Conservation (phyloP, 2,888 invertebrate genomes). For the Spialia ferax region DNA sequence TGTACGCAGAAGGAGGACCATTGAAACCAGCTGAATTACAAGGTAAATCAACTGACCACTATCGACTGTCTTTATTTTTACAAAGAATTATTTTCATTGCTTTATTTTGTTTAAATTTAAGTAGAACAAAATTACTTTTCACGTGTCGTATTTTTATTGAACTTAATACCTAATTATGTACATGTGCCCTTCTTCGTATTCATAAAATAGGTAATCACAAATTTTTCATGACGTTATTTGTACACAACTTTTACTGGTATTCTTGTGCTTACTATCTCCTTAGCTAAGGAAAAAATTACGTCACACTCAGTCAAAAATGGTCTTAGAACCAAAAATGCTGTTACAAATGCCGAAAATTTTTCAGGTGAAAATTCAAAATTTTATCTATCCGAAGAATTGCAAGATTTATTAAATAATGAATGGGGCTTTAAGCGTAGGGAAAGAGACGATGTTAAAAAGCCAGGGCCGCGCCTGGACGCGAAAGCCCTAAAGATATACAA, state of each 20-base stretch:
- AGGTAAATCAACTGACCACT: conserved; percentile 54
- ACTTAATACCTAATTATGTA: conserved; percentile 9
- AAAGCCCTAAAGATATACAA: conserved; percentile 86
- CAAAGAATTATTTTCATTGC: conserved; percentile 61
- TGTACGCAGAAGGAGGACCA: conserved; percentile 80
- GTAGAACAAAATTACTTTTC: conserved; percentile 18
- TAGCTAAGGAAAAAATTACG: background rate
- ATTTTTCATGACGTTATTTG: background rate
- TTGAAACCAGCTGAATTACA: conserved; percentile 71
- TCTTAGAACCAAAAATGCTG: conserved; percentile 62
- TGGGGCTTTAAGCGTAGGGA: conserved; percentile 95
- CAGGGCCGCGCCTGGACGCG: conserved; percentile 93
- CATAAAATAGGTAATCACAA: background rate
- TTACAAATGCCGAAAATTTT: conserved; percentile 78
- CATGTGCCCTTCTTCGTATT: background rate
- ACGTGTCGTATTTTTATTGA: conserved; percentile 17
- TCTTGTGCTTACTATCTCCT: background rate
- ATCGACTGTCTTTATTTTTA: conserved; percentile 22
- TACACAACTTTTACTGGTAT: background rate
- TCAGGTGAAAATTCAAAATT: conserved; percentile 84
- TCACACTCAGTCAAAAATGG: conserved; percentile 51
- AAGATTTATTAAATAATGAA: conserved; percentile 88
- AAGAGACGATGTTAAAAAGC: conserved; percentile 97
- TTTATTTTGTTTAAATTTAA: conserved; percentile 50
- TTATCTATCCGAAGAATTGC: conserved; percentile 81